Evolutionary conservation across 2,113 vertebrate species (phyloP), one percentile per base, ranked within the genome.

Genomic region (Erinaceus europaeus): DNA sequence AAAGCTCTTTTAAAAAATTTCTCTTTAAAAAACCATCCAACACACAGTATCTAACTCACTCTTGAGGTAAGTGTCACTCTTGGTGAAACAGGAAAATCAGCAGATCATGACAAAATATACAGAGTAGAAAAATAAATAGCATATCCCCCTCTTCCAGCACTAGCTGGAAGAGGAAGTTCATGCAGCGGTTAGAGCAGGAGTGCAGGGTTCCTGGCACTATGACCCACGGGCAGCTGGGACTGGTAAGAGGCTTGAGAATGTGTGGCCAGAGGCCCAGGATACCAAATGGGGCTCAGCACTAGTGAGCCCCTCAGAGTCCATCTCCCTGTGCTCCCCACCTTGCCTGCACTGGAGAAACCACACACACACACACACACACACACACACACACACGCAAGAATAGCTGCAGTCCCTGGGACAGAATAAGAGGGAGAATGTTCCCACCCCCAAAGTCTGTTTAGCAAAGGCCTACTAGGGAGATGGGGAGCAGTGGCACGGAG

Each of bases 71-170:
- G 95, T 96, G 96, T 97, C 96, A 95, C 97, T 98, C 96, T 96
- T 96, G 93, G 96, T 96, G 95, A 96, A 96, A 96, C 95, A 96
- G 96, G 95, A 96, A n/a, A 94, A 95, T 96, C 97, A 97, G 97
- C 96, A 98, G 97, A 97, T 96, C 96, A 96, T 94, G 95, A 97
- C 97, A 96, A 97, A 97, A 97, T 97, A 98, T 97, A 98, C 97
- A 98, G 95, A 97, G 96, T 97, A 97, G 94, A 97, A 97, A 97
- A 98, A 97, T 97, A 98, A 98, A 97, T 97, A 97, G 96, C 94
- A 97, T n/a, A n/a, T 95, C 97, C 97, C 96, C 96, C 96, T 96
- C n/a, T 97, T 96, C 96, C 97, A 96, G 96, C 94, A 96, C 93
- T 94, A 97, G 96, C 97, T 97, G 96, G 96, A n/a, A n/a, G n/a